A percentile compares a stretch with the other conserved stretches of the same genome.
Evolutionary conservation across 2,888 invertebrate species (phyloP).

Genomic region (Heliconius ismenius): DNA sequence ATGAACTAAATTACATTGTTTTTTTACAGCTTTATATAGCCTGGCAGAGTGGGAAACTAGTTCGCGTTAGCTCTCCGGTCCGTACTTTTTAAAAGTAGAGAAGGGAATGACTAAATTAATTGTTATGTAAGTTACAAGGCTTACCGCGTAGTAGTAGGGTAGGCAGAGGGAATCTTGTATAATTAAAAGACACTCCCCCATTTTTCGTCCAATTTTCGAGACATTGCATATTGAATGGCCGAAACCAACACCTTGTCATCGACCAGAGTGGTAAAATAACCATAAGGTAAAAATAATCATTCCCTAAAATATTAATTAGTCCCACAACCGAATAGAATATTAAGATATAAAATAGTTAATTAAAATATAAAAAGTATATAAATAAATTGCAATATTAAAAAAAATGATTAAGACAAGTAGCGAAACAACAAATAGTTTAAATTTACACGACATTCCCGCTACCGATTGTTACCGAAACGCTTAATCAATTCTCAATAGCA

Average conservation of each 20-base stretch:
- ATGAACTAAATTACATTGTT: background rate
- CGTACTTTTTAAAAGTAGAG: too few relatives aligned
- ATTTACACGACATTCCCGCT: constrained; percentile 34
- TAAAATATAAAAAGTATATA: background rate
- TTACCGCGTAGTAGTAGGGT: too few relatives aligned
- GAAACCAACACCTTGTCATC: background rate
- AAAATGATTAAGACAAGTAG: background rate
- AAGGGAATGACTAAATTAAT: too few relatives aligned
- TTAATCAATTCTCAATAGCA: constrained; percentile 62
- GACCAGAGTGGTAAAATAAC: background rate
- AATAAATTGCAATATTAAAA: background rate
- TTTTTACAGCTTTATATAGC: background rate
- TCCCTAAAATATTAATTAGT: background rate
- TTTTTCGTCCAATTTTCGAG: background rate
- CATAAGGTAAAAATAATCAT: too few relatives aligned
- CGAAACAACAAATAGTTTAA: background rate
- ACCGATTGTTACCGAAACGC: constrained; percentile 55
- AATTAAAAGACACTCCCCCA: background rate
- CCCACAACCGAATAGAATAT: background rate
- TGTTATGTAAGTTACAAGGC: too few relatives aligned
- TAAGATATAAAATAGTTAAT: background rate
- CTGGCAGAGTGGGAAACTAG: background rate
- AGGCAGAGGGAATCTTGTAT: too few relatives aligned
- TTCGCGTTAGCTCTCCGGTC: too few relatives aligned
- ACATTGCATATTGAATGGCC: background rate